Conservation (phyloP, 2,113 vertebrate genomes). For the Seriola quinqueradiata region DNA sequence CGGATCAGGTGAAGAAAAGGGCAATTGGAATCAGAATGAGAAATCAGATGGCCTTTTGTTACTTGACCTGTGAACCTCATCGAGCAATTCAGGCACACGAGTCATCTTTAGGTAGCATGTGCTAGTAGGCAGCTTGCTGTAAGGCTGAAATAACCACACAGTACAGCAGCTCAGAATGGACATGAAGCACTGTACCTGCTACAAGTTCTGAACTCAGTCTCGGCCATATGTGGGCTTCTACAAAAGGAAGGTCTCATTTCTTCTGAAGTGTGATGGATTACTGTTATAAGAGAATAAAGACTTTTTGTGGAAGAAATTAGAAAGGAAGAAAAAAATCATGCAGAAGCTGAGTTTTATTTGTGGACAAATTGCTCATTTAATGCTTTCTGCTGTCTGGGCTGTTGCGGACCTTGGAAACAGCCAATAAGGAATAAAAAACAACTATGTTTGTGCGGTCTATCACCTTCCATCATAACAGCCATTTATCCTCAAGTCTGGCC, state of each 20-base stretch:
- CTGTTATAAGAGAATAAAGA: slow-evolving; percentile 29
- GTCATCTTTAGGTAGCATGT: slow-evolving; percentile 2
- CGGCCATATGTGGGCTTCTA: background rate
- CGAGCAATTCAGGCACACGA: slow-evolving; percentile 14
- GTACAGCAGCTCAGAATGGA: background rate
- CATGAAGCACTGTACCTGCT: background rate
- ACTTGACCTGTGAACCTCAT: slow-evolving; percentile 40
- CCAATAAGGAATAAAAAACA: slow-evolving; percentile 35
- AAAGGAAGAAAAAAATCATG: slow-evolving; percentile 30
- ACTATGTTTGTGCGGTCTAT: slow-evolving; percentile 37
- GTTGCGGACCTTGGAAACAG: slow-evolving; percentile 50
- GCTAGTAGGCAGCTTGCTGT: background rate
- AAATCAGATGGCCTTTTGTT: slow-evolving; percentile 57
- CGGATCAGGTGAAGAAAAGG: slow-evolving; percentile 54
- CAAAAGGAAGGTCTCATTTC: background rate
- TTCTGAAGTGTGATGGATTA: slow-evolving; percentile 55
- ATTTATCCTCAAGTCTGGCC: slow-evolving; percentile 38
- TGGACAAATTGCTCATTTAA: slow-evolving; percentile 53
- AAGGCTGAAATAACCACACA: background rate
- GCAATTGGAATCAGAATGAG: slow-evolving; percentile 49
- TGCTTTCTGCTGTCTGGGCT: slow-evolving; percentile 35
- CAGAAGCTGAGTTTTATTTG: slow-evolving; percentile 19
- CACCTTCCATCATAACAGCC: slow-evolving; percentile 51
- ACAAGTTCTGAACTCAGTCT: background rate
- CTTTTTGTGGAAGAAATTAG: slow-evolving; percentile 20